Conservation (phyloP, 1,140 invertebrate species). For the Agrypnia vestita region DNA sequence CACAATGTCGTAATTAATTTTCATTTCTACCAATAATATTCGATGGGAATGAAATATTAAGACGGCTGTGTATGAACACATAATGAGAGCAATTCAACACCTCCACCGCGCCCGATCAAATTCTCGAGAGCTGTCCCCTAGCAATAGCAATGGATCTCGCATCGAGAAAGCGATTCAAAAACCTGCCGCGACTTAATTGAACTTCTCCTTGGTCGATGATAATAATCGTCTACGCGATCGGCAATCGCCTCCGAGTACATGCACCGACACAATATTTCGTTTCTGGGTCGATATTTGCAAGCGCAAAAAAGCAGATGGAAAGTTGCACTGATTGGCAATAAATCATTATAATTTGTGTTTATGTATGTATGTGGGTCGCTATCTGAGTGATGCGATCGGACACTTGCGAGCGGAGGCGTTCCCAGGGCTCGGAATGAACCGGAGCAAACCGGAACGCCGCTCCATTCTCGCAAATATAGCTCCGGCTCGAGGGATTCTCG, state of each 20-base stretch:
- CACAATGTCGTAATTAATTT: too few species aligned
- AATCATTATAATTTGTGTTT: neutral
- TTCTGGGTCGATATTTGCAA: constrained; percentile 31
- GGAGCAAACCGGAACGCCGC: too few species aligned
- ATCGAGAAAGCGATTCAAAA: constrained; percentile 11
- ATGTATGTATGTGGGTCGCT: neutral
- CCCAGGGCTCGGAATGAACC: too few species aligned
- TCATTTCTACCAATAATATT: too few species aligned
- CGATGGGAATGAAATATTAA: too few species aligned
- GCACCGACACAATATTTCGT: constrained; percentile 9
- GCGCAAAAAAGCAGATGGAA: constrained; percentile 1
- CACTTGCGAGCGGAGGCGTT: neutral
- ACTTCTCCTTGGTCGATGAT: constrained; percentile 3
- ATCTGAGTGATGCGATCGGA: neutral
- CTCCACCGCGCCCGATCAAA: too few species aligned
- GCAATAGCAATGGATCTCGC: neutral
- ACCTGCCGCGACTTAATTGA: constrained; percentile 23
- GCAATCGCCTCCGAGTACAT: neutral
- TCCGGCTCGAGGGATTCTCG: too few species aligned
- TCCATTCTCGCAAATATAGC: too few species aligned
- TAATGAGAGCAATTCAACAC: too few species aligned
- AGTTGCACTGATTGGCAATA: constrained; percentile 32
- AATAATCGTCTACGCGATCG: neutral
- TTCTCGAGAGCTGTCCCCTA: too few species aligned
- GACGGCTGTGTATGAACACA: too few species aligned